A percentile compares a stretch with the other conserved stretches of the same genome.
phyloP scores from a whole-genome alignment of 2,888 invertebrate species.

The Trypoxylon attenuatum region DNA sequence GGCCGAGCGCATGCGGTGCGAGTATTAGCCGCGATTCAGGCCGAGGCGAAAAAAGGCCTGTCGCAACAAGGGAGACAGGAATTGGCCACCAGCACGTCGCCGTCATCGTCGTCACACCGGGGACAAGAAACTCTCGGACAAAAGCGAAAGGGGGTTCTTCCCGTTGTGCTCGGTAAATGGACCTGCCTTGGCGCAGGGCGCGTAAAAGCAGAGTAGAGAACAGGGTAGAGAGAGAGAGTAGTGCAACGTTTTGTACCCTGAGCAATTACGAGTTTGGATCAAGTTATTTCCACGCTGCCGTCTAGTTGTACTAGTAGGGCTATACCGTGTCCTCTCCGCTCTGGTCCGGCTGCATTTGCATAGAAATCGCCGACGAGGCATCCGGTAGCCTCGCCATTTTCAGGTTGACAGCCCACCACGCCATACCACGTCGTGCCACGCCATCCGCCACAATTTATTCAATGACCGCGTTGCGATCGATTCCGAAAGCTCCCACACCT shows the following conservation, averaged over 20 bases:
- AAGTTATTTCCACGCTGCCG: conserved; percentile 52
- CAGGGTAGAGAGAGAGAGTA: no score
- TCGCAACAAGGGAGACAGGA: conserved; percentile 12
- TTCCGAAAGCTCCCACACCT: conserved; percentile 17
- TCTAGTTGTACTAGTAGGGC: conserved; percentile 18
- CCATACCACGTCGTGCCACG: conserved; percentile 16
- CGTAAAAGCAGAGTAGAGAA: no score
- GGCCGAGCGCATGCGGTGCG: conserved; percentile 20
- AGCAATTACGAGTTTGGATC: conserved; percentile 50
- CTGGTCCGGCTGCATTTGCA: no score
- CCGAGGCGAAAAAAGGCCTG: conserved; percentile 21
- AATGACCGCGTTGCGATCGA: conserved; percentile 40
- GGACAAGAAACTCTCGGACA: neutral
- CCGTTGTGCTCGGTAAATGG: no score
- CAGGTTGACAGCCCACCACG: conserved; percentile 14
- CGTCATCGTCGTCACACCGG: no score
- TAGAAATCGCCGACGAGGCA: conserved; percentile 51
- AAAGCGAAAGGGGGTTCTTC: neutral
- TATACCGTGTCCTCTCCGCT: no score
- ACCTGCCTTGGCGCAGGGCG: neutral
- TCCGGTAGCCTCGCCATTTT: conserved; percentile 28
- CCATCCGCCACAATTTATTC: conserved; percentile 44
- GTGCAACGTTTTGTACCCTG: neutral
- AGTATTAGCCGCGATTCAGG: conserved; percentile 20
- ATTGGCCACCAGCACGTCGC: conserved; percentile 18